Base-by-base conservation (phyloP, 30 jellyfish, hydroid and myxozoan species). In the Aurelia aurita region DNA sequence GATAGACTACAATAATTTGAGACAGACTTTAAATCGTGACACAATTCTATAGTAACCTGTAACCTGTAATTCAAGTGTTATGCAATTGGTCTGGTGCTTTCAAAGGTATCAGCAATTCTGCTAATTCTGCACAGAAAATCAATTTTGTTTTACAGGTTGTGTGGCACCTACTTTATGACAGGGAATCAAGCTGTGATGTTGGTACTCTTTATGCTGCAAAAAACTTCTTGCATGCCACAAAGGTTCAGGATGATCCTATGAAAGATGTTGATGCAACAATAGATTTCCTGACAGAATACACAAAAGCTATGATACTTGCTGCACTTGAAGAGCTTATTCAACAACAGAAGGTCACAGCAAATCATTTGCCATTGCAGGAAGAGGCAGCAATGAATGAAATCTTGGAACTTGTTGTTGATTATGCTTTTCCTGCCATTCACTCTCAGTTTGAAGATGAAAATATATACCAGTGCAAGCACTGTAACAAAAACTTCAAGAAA, bases 181-280 rank as follows among this genome's bases (percentile, higher is more conserved):
- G 31, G 28, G 58, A 70, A 31, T 39, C 66, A 34, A 14, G 66
- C 16, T 19, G 82, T 34, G 82, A 70, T 45, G 45, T 70, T 70
- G 67, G 82, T 45, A 70, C 66, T 34, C 82, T 70, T 70, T 70
- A 70, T 23, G 66, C 64, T 34, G 82, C 82, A 70, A 39, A 45
- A 34, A 70, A 70, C 82, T 70, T 70, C 45, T 60, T 54, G 74
- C 72, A 74, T 58, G 86, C 86, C 60, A 54, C 60, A 74, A 74
- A 74, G 20, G 74, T 49, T 54, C 72, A 27, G 57, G 60, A 54
- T 28, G 74, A 74, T 54, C 86, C 86, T 58, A 54, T 74, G 86
- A 29, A 74, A 18, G 72, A 58, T 74, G 74, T 54, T 74, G 74
- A 74, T 49, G 86, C 86, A 23, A 28, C 74, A 16, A 58, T 51